Evolutionary conservation across 2,797 vertebrate species (phyloP).

Genomic region (Protosalanx chinensis): DNA sequence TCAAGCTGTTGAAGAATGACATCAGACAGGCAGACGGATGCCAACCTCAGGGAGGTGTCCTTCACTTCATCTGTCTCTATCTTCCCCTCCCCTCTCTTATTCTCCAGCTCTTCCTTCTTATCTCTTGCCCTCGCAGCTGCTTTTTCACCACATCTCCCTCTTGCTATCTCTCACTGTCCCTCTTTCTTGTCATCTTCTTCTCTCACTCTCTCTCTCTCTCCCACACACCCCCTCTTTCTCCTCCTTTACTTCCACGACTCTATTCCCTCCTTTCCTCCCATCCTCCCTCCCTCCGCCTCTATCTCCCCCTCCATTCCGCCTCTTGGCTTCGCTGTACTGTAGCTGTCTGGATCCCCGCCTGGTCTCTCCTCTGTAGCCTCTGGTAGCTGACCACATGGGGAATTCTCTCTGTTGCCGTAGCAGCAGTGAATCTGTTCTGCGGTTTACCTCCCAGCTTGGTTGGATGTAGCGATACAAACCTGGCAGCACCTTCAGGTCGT

Average conservation of each 20-base stretch:
- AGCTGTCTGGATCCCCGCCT: conserved; percentile 32
- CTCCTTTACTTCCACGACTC: no score
- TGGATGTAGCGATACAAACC: conserved; percentile 23
- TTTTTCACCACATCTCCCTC: background rate
- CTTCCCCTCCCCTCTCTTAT: background rate
- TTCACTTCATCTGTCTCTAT: conserved; percentile 24
- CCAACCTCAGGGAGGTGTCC: conserved; percentile 45
- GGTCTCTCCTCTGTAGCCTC: conserved; percentile 45
- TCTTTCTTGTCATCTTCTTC: conserved; percentile 21
- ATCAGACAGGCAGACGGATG: conserved; percentile 65
- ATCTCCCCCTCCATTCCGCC: background rate
- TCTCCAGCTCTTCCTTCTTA: conserved; percentile 5
- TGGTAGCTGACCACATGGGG: conserved; percentile 51
- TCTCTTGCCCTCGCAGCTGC: background rate
- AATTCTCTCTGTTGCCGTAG: conserved; percentile 41
- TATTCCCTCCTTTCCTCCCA: background rate
- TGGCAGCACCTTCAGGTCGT: background rate
- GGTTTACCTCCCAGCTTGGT: conserved; percentile 48
- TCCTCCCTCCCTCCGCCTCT: conserved; percentile 6
- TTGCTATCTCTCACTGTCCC: conserved; percentile 19
- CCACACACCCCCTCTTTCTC: conserved; percentile 5
- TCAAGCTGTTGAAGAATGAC: conserved; percentile 69
- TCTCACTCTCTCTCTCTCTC: conserved; percentile 27
- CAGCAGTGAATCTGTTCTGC: conserved; percentile 27
- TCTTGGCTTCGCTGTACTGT: conserved; percentile 2